Percentiles rank a stretch among this genome's conserved stretches.
These are phyloP conservation scores for Aphelenchoides besseyi DNA, from an alignment of 1,140 invertebrate genomes.

Conservation along the genomic window DNA sequence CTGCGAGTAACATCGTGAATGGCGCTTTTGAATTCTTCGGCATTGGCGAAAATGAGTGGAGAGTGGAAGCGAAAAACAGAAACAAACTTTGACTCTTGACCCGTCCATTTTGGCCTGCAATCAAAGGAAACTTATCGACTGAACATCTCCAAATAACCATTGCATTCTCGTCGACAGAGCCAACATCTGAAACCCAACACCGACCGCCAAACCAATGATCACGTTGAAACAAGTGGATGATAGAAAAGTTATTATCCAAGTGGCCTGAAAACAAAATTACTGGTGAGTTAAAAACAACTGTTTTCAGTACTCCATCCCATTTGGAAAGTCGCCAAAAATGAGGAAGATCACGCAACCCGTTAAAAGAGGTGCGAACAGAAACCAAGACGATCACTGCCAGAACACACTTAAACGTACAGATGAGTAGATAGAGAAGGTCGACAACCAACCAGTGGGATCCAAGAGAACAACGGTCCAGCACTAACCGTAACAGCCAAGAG, in stretches of 20 bases:
- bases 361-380: not conserved
- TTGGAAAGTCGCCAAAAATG: conserved; percentile 13
- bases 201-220: conserved; percentile 9
- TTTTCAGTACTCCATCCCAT: conserved; percentile 17
- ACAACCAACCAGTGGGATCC: conserved; percentile 13
- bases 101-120: conserved; percentile 19
- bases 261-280: not conserved
- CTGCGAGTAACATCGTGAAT: not conserved
- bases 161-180: conserved; percentile 7
- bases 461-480: conserved; percentile 3
- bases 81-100: not conserved
- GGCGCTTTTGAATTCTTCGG: not conserved
- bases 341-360: conserved; percentile 9
- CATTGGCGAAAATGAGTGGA: conserved; percentile 6
- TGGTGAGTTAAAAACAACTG: not conserved
- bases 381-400: conserved; percentile 18
- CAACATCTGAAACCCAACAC: conserved; percentile 7
- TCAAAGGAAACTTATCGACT: not conserved
- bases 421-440: not conserved
- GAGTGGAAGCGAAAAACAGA: conserved; percentile 13
- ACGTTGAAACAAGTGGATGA: not conserved
- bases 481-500: not conserved
- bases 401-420: conserved; percentile 3
- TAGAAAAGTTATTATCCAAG: conserved; percentile 9
- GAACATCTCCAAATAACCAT: not conserved